Conservation (phyloP, 2,797 vertebrate species). For the Pagetopsis macropterus region DNA sequence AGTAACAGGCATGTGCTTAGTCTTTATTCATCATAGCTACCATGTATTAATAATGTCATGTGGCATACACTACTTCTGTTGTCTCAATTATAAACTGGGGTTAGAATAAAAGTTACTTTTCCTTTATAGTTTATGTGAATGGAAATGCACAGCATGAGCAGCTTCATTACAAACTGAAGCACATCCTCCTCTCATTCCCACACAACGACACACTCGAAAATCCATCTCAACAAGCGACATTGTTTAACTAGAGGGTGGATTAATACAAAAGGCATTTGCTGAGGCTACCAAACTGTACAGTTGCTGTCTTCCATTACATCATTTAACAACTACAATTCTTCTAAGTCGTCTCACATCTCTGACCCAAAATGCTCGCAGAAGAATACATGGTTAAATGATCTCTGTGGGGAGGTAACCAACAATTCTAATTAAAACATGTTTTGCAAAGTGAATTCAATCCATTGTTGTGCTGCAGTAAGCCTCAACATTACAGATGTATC, state of each 20-base stretch:
- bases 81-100: neutral
- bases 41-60: constrained; percentile 6
- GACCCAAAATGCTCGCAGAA: neutral
- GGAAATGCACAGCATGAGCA: neutral
- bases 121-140: neutral
- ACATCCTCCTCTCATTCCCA: constrained; percentile 31
- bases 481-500: constrained; percentile 16
- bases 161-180: constrained; percentile 17
- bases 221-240: constrained; percentile 21
- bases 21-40: constrained; percentile 1
- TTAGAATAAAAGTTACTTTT: neutral
- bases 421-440: constrained; percentile 10
- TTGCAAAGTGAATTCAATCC: constrained; percentile 23
- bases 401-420: no score
- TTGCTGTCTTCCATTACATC: neutral
- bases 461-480: constrained; percentile 21
- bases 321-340: neutral
- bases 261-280: constrained; percentile 20
- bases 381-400: no score
- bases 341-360: neutral
- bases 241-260: constrained; percentile 18
- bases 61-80: neutral
- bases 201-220: constrained; percentile 18
- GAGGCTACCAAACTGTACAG: neutral
- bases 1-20: neutral